These are phyloP conservation scores for Mesorhabditis belari DNA, from an alignment of 2,888 invertebrate species.

Conservation along the genomic window DNA sequence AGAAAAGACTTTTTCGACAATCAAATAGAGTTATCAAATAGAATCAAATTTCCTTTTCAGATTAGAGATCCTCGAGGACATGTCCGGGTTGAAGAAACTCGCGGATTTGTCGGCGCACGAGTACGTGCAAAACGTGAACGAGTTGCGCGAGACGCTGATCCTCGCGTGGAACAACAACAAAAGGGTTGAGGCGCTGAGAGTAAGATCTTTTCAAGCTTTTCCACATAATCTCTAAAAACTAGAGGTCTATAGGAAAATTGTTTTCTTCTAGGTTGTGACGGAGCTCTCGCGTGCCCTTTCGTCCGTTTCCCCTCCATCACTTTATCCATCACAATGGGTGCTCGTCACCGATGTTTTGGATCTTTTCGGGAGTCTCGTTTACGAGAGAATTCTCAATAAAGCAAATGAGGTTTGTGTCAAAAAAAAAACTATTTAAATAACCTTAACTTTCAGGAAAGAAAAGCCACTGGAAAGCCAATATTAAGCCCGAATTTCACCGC, in stretches of 20 bases:
- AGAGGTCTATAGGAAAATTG: not conserved
- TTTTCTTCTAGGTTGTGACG: constrained; percentile 12
- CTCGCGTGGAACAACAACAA: constrained; percentile 90
- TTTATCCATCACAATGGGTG: constrained; percentile 75
- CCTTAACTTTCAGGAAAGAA: not conserved
- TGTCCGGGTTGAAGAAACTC: constrained; percentile 73
- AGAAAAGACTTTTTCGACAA: too few species aligned
- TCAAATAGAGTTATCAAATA: too few species aligned
- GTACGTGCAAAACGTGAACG: constrained; percentile 55
- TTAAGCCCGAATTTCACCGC: constrained; percentile 65
- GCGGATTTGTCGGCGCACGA: constrained; percentile 81
- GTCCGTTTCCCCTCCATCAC: constrained; percentile 3
- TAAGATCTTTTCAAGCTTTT: not conserved
- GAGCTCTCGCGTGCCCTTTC: constrained; percentile 11
- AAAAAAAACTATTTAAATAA: not conserved
- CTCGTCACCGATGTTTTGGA: constrained; percentile 90
- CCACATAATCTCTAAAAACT: not conserved
- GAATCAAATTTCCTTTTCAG: too few species aligned
- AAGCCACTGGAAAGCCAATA: not conserved
- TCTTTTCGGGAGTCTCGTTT: constrained; percentile 78
- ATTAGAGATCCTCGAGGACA: constrained; percentile 87
- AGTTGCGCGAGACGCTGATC: constrained; percentile 81
- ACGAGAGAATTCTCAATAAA: constrained; percentile 73
- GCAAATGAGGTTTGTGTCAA: constrained; percentile 21
- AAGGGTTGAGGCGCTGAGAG: constrained; percentile 13